Percentiles rank a stretch among this genome's conserved stretches.
These are phyloP conservation scores for Limosa lapponica DNA, from an alignment of 2,797 vertebrate genomes.

Conservation along the genomic window DNA sequence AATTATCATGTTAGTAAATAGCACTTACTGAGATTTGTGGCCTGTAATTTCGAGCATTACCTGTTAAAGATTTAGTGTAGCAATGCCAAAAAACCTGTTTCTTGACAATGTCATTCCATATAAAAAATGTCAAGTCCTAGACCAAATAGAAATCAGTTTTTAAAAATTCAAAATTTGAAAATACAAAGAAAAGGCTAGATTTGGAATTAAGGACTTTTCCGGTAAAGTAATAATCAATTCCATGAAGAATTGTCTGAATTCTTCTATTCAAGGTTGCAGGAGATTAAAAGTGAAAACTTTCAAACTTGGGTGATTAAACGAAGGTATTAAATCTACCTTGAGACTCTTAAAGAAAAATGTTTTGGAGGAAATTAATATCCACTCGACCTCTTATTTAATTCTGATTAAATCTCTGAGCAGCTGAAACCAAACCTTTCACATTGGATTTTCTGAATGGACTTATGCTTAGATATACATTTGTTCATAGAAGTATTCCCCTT, in stretches of 20 bases:
- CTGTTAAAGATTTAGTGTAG: slow-evolving; percentile 48
- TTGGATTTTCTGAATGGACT: neutral
- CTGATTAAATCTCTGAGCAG: neutral
- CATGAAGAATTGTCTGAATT: neutral
- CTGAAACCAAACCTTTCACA: neutral
- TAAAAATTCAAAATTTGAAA: neutral
- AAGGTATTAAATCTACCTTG: neutral
- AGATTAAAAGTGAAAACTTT: neutral
- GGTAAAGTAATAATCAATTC: neutral
- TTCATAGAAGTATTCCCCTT: neutral
- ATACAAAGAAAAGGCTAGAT: neutral
- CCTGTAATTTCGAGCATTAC: slow-evolving; percentile 69
- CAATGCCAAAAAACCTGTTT: slow-evolving; percentile 8
- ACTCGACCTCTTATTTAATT: neutral
- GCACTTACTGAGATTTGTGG: slow-evolving; percentile 50
- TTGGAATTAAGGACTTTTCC: neutral
- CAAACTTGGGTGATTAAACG: neutral
- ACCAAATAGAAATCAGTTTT: neutral
- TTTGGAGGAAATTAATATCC: slow-evolving; percentile 2
- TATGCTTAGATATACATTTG: neutral
- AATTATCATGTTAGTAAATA: slow-evolving; percentile 77
- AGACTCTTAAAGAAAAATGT: neutral
- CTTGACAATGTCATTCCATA: neutral
- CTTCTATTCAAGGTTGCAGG: neutral
- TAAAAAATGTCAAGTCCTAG: neutral